Base-by-base conservation (phyloP, 2,113 vertebrate species). In the Forbesichthys papilliferus region DNA sequence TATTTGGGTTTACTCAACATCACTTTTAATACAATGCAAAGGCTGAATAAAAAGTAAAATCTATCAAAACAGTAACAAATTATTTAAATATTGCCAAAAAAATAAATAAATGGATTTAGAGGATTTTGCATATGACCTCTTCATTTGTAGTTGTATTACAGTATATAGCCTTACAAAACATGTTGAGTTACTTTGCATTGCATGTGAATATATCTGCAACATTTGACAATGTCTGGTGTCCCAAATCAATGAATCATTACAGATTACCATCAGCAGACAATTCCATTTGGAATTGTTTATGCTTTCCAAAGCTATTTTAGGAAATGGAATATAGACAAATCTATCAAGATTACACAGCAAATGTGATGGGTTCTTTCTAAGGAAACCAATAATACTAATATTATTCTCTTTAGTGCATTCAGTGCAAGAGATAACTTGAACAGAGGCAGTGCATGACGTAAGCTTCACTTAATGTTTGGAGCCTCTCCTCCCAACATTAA, bases 351-450 rank as follows among this genome's bases (percentile, higher is more conserved):
- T 47, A 27, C 9, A 36, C 16, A 48, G 54, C 20, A 67, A 42
- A 13, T 64, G 67, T 71, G 56, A 68, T 68, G 61, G 64, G 75
- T 82, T 71, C 36, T 75, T 58, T 64, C 42, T 27, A 12, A 70
- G 8, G 58, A 52, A 72, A 75, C 34, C 20, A 55, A 53, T 67
- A 74, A 27, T 66, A 79, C 70, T 51, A 74, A 84, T 58, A 80
- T 73, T 80, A 76, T 79, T 72, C 65, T 79, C 34, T 36, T 61
- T 61, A 74, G 75, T 76, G 51, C 67, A 66, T 71, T 69, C 2
- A 20, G 20, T 20, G 20, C 20, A 56, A 80, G 54, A 74, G 48
- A 64, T 65, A 58, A 57, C 18, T 62, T 11, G 69, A 59, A 61
- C 48, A 64, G 34, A 84, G 36, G 75, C 57, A 48, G 60, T 69